phyloP scores from a whole-genome alignment of 1,140 invertebrate species.

The Aleiodes sp. region DNA sequence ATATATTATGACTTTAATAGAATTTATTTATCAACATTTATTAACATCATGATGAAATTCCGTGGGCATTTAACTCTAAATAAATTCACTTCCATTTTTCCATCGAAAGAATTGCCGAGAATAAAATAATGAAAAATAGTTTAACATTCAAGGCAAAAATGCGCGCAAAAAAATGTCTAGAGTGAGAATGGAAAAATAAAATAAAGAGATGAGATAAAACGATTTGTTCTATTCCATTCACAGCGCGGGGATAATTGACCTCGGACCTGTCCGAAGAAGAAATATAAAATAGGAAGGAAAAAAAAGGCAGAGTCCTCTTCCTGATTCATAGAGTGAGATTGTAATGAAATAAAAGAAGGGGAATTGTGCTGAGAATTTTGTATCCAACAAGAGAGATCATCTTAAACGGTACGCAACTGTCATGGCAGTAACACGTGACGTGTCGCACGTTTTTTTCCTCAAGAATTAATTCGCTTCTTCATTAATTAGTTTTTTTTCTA shows the following conservation, averaged over 20 bases:
- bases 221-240: slow-evolving; percentile 18
- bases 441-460: not conserved
- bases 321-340: slow-evolving; percentile 4
- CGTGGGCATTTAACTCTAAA: slow-evolving; percentile 29
- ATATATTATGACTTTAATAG: slow-evolving; percentile 10
- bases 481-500: too few relatives aligned
- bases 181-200: not conserved
- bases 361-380: not conserved
- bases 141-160: slow-evolving; percentile 14
- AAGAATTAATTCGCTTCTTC: too few relatives aligned
- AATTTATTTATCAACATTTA: slow-evolving; percentile 27
- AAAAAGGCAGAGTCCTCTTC: slow-evolving; percentile 12
- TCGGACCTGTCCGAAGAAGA: not conserved
- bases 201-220: not conserved
- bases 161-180: not conserved
- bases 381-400: slow-evolving; percentile 28
- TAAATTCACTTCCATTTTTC: too few relatives aligned
- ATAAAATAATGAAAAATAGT: too few relatives aligned
- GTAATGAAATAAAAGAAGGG: not conserved
- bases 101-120: too few relatives aligned
- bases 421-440: slow-evolving; percentile 37
- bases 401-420: slow-evolving; percentile 43
- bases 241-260: slow-evolving; percentile 7
- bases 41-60: slow-evolving; percentile 24
- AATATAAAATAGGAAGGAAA: not conserved